These are phyloP conservation scores for Tiphia femorata DNA, from an alignment of 2,888 invertebrate species.

Conservation along the genomic window DNA sequence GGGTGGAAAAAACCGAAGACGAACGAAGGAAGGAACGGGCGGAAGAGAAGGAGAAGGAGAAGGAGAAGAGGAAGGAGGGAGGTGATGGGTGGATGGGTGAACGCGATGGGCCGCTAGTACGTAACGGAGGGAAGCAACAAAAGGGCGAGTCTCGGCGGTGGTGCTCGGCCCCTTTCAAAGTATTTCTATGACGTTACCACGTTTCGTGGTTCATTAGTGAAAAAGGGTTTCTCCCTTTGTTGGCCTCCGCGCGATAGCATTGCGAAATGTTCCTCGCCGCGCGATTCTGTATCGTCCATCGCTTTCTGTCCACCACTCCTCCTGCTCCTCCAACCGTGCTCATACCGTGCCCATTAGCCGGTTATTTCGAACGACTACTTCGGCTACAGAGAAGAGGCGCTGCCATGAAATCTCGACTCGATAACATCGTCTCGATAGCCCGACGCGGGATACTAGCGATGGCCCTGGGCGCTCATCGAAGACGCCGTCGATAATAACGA, in stretches of 20 bases:
- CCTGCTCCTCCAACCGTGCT: slow-evolving; percentile 9
- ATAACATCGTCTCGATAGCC: not conserved
- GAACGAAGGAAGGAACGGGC: too few relatives aligned
- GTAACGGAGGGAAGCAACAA: slow-evolving; percentile 31
- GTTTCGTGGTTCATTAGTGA: slow-evolving; percentile 55
- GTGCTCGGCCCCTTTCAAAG: slow-evolving; percentile 45
- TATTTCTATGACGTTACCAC: slow-evolving; percentile 53
- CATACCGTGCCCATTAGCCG: slow-evolving; percentile 42
- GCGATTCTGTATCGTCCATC: slow-evolving; percentile 40
- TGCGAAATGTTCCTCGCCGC: slow-evolving; percentile 35
- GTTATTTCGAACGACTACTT: slow-evolving; percentile 37
- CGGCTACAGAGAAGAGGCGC: not conserved
- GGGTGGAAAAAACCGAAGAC: slow-evolving; percentile 1
- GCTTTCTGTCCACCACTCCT: not conserved
- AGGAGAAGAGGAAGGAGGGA: slow-evolving; percentile 24
- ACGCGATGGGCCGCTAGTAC: slow-evolving; percentile 5
- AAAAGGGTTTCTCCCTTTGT: slow-evolving; percentile 51
- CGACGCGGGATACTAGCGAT: not conserved
- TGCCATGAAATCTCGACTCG: not conserved
- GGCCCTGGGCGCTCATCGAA: slow-evolving; percentile 6
- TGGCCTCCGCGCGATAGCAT: slow-evolving; percentile 41
- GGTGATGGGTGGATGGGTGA: slow-evolving; percentile 6
- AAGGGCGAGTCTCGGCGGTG: slow-evolving; percentile 34
- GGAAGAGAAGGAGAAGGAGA: slow-evolving; percentile 7
- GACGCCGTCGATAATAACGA: too few relatives aligned